Evolutionary conservation across 2,888 invertebrate genomes (phyloP).

Genomic region (Drosophila limbata): DNA sequence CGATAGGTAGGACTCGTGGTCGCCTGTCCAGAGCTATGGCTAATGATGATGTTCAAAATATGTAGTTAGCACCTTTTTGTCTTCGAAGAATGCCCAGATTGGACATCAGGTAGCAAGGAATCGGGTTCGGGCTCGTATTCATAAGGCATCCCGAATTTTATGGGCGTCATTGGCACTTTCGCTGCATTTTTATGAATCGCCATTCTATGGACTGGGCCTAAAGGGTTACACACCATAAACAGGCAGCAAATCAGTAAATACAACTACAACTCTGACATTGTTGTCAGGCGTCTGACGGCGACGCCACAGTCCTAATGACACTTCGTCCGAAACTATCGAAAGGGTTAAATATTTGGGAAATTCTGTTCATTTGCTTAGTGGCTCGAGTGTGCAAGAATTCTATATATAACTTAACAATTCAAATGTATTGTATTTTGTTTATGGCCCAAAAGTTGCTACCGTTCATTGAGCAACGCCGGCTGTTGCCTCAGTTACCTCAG

Average conservation of each 20-base stretch:
- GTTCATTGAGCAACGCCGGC: conserved; percentile 64
- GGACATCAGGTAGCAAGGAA: conserved; percentile 28
- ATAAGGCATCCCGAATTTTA: conserved; percentile 45
- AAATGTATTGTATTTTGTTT: conserved; percentile 39
- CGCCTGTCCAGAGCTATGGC: conserved; percentile 21
- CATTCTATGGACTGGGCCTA: conserved; percentile 33
- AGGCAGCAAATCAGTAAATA: conserved; percentile 25
- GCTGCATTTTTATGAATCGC: conserved; percentile 68
- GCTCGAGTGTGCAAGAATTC: conserved; percentile 50
- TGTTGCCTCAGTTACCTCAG: conserved; percentile 25
- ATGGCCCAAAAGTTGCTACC: conserved; percentile 68
- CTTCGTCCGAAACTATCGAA: conserved; percentile 54
- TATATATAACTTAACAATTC: conserved; percentile 2
- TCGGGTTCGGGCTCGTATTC: no score
- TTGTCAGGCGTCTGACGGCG: conserved; percentile 55
- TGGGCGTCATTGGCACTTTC: conserved; percentile 62
- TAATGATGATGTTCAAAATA: conserved; percentile 71
- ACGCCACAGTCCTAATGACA: conserved; percentile 80
- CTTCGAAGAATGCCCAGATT: conserved; percentile 71
- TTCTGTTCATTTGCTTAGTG: conserved; percentile 53
- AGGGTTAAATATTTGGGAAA: conserved; percentile 74
- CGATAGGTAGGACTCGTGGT: conserved; percentile 33
- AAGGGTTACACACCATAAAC: conserved; percentile 60
- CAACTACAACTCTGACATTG: conserved; percentile 37
- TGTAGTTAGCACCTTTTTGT: conserved; percentile 80